Percentiles rank a stretch among this genome's conserved stretches.
Evolutionary conservation across 1,140 invertebrate genomes (phyloP).

Genomic region (Musca vetustissima): DNA sequence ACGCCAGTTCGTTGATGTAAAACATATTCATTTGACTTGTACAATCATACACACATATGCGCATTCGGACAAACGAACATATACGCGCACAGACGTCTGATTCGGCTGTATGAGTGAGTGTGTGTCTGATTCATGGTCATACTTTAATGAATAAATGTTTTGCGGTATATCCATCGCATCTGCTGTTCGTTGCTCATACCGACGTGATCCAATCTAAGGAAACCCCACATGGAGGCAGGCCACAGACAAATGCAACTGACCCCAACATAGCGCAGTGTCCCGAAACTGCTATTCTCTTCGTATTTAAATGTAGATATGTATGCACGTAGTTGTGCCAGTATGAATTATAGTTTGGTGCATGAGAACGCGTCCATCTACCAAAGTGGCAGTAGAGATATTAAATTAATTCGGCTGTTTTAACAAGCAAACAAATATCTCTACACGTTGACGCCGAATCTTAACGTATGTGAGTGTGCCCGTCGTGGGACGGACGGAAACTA

Average conservation of each 20-base stretch:
- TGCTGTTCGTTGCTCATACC: neutral
- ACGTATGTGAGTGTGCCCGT: too few relatives aligned
- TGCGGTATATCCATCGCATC: slow-evolving; percentile 29
- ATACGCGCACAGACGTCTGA: neutral
- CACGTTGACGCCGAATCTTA: too few relatives aligned
- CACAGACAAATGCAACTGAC: slow-evolving; percentile 16
- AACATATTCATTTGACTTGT: neutral
- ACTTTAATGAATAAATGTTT: slow-evolving; percentile 33
- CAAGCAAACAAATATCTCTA: neutral
- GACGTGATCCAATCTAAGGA: slow-evolving; percentile 32
- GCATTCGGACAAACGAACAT: neutral
- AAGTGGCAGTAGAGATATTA: slow-evolving; percentile 16
- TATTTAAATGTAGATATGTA: too few relatives aligned
- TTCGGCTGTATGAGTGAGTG: neutral
- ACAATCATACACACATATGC: neutral
- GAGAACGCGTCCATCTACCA: neutral
- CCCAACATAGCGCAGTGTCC: neutral
- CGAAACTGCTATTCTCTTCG: too few relatives aligned
- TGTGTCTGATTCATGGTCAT: slow-evolving; percentile 27
- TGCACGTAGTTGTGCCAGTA: too few relatives aligned
- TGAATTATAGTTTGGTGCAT: too few relatives aligned
- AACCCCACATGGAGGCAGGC: slow-evolving; percentile 28
- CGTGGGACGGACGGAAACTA: too few relatives aligned
- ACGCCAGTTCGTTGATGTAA: neutral
- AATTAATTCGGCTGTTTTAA: slow-evolving; percentile 19